Evolutionary conservation across 2,888 invertebrate species (phyloP), one percentile per base, ranked within the genome.

Genomic region (Folsomia manolachei): DNA sequence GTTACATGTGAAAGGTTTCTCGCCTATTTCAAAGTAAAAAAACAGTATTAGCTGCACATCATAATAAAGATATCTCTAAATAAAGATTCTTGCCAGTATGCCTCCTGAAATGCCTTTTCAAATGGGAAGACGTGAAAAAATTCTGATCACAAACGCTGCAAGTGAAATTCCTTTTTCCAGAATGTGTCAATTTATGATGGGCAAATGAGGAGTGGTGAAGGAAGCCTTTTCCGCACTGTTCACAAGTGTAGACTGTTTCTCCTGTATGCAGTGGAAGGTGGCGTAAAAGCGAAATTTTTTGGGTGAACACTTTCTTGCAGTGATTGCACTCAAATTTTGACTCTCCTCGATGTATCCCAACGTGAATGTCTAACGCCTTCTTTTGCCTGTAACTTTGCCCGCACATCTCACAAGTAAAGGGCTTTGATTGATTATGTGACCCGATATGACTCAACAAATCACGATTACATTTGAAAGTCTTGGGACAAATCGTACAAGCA

Each of bases 81-180:
- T 39, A 39, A 39, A 39, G 1, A 65, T 65, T 52, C 26, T 25
- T 71, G 77, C 79, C 77, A 67, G 87, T 87, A 83, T 90, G 90
- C 71, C 88, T 87, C 77, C 88, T 86, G 86, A 88, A 86, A 84
- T 90, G 90, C 1, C 90, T 86, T 84, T 88, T 88, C 80, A 90
- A 85, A 82, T 90, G 90, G 72, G 89, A 89, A 76, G 90, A 86
- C 75, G 87, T 86, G 69, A 88, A 86, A 84, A 88, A 89, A 75
- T 88, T 87, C 84, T 88, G 88, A 79, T 88, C 88, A 84, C 88
- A 89, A 76, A 87, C 83, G 82, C 88, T 88, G 82, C 88, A 89
- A 85, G 88, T 85, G 4, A 68, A 88, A 64, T 88, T 88, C 25
- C 69, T 69, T 25, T 67, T 52, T 61, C 21, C 63, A 27, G 27